Base-by-base conservation (phyloP, 2,797 vertebrate genomes). In the Aulostomus chinensis region DNA sequence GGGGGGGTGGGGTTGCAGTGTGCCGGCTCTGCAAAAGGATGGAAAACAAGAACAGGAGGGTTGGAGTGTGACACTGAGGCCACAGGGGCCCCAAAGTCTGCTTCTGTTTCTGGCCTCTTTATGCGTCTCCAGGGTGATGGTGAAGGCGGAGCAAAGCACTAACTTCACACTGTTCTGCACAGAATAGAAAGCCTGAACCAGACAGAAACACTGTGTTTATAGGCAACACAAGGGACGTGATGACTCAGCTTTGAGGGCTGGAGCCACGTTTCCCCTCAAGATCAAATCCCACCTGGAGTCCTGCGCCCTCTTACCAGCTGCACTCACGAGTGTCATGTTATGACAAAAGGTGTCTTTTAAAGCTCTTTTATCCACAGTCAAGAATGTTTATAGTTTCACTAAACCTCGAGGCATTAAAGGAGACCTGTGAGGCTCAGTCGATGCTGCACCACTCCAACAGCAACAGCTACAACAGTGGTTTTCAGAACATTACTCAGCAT, bases 41-140 rank as follows among this genome's bases (percentile, higher is more conserved):
- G 37, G 33, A 51, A 55, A 66, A 55, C 31, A 40, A 37, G 22
- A 21, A 14, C 12, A 17, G 48, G 24, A 34, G 20, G 34, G 22
- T 1, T 32, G 38, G 28, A 15, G 28, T 18, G 3, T 33, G 32
- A 54, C 47, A 16, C 28, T 15, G 36, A 58, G 39, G 58, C 47
- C 73, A 71, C 41, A 66, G 30, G 45, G 32, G 37, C 55, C 46
- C 41, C 13, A 45, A 52, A 56, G 61, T 55, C 68, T 63, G 51
- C 37, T 48, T 58, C 59, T 53, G 56, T 63, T 57, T 46, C 35
- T 41, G 46, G 40, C 30, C 53, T 73, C 28, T 57, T 40, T 57
- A 5, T 52, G 53, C 1, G 58, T 80, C 70, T 71, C 78, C 62
- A 28, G 29, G 75, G 71, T 52, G 45, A 86, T 11, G 14, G 18